phyloP scores from a whole-genome alignment of 1,140 invertebrate species.

The Samia ricini region DNA sequence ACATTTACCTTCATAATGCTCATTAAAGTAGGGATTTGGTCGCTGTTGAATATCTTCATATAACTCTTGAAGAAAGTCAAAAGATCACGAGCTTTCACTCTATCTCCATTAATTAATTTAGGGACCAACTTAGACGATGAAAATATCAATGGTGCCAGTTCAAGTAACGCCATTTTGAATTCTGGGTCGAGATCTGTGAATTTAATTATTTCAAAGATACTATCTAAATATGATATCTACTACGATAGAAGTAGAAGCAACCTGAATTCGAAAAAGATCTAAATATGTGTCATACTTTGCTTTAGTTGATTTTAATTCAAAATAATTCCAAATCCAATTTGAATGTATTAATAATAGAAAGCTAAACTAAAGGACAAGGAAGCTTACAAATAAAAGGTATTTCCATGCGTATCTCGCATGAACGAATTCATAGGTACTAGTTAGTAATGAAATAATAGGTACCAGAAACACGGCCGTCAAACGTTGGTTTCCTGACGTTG shows the following conservation, averaged over 20 bases:
- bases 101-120: conserved; percentile 3
- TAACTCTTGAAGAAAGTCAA: background rate
- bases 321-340: too few relatives aligned
- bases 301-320: too few relatives aligned
- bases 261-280: too few relatives aligned
- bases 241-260: too few relatives aligned
- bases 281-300: too few relatives aligned
- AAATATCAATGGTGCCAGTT: background rate
- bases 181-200: background rate
- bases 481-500: background rate
- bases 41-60: conserved; percentile 9
- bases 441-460: background rate
- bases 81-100: background rate
- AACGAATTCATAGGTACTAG: too few relatives aligned
- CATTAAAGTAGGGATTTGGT: background rate
- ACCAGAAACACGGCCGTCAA: conserved; percentile 1
- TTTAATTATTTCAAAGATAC: background rate
- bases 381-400: too few relatives aligned
- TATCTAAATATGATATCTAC: too few relatives aligned
- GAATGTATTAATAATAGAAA: too few relatives aligned
- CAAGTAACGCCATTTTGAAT: background rate
- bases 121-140: background rate
- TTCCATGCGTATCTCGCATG: too few relatives aligned
- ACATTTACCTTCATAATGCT: conserved; percentile 7
- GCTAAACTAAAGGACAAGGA: too few relatives aligned